Conservation (phyloP, 2,113 vertebrate genomes). For the Chionis minor region DNA sequence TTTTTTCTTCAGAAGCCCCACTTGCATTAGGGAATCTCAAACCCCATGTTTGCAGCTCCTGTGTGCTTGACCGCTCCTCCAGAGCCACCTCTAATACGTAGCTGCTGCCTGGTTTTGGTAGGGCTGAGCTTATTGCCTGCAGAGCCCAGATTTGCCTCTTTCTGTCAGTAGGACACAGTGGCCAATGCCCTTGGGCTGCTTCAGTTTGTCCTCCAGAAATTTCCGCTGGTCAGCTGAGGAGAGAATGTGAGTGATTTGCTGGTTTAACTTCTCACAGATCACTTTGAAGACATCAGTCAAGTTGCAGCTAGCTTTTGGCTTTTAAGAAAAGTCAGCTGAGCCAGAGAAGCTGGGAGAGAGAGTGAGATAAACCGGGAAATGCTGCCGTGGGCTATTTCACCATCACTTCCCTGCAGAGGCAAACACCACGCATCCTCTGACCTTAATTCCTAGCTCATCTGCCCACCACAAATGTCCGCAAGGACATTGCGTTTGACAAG, state of each 20-base stretch:
- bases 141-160: neutral
- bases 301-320: neutral
- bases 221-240: neutral
- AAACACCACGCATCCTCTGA: neutral
- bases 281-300: neutral
- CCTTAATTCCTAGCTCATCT: neutral
- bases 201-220: neutral
- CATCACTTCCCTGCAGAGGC: neutral
- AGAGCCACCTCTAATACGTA: neutral
- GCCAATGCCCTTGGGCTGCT: neutral
- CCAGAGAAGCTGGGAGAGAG: neutral
- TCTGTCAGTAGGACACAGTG: neutral
- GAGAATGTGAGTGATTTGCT: neutral
- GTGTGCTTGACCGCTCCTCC: neutral
- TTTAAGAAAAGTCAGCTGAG: neutral
- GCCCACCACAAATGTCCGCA: fast-evolving
- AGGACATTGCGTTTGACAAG: neutral
- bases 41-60: neutral
- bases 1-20: neutral
- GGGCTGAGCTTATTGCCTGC: neutral
- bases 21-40: neutral
- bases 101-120: neutral
- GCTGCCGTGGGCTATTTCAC: fast-evolving
- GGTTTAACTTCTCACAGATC: neutral
- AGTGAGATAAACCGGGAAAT: neutral